Base-by-base conservation (phyloP, 2,888 invertebrate genomes). In the Parnassius apollo region DNA sequence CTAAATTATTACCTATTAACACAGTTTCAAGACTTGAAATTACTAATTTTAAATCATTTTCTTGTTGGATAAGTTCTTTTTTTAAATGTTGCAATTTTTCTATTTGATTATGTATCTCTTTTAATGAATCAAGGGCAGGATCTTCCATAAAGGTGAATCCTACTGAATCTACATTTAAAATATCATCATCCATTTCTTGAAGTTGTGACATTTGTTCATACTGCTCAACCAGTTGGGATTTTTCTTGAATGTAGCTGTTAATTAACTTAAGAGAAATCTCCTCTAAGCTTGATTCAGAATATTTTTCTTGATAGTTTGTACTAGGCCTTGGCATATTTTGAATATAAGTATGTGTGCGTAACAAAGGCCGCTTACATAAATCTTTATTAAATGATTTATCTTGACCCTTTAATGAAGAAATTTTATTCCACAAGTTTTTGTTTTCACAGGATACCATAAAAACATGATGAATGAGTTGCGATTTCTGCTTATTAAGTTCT, bases 401-500 rank as follows among this genome's bases (percentile, higher is more conserved):
- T 12, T 78, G 67, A 0, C 77, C 76, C 60, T 85, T 91, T 42
- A 88, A 67, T 12, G 93, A 93, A 7, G 95, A 94, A 61, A 97
- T 88, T 74, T 95, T 94, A 62, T 93, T 94, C 97, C 97, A 97
- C 51, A 97, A 83, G 69, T 95, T 95, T 74, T 95, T 94, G 80
- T 97, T 97, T 82, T 97, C 97, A 72, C 94, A 93, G 2, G 96
- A 95, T 10, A 97, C 96, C 95, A 97, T 96, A 72, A 93, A 94
- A 44, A 96, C 93, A 76, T 96, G 96, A 77, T 96, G 95, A 71
- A 94, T 93, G 0, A 97, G 85, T 75, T 96, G 96, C 0, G 94
- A 93, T 75, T 96, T 96, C 77, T 96, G 96, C 72, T 95, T 94
- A 12, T 92, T 93, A 62, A 96, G 85, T 67, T 95, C 94, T 22